Evolutionary conservation across 2,888 invertebrate species (phyloP).

Genomic region (Cephus pulcher): DNA sequence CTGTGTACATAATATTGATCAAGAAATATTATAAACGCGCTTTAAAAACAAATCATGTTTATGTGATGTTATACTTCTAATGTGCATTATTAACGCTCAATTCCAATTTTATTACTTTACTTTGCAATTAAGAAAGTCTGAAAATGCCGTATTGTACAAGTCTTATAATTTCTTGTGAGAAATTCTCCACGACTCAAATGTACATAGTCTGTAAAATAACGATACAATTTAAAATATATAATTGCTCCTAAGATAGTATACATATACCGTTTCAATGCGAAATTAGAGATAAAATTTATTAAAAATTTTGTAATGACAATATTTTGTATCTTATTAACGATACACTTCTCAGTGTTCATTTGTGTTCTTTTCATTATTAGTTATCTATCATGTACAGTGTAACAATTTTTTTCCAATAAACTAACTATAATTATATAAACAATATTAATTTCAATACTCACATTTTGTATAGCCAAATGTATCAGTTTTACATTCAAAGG

Average conservation of each 20-base stretch:
- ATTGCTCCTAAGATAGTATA: not conserved
- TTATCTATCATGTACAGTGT: not conserved
- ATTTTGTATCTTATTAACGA: not conserved
- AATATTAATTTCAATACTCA: not conserved
- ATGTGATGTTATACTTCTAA: not conserved
- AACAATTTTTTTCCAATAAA: slow-evolving; percentile 4
- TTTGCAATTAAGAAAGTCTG: not conserved
- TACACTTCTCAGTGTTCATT: not conserved
- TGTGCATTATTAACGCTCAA: not conserved
- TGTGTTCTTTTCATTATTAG: not conserved
- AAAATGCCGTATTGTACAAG: not conserved
- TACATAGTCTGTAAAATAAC: not conserved
- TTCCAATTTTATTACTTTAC: not conserved
- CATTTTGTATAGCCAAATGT: not conserved
- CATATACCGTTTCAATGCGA: not conserved
- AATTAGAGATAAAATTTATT: not conserved
- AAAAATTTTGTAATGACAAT: slow-evolving; percentile 8
- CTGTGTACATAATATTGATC: not conserved
- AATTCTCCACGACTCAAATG: not conserved
- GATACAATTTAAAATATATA: not conserved
- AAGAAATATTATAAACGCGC: not conserved
- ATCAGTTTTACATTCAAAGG: too few relatives aligned
- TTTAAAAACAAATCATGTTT: not conserved
- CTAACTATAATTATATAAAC: slow-evolving; percentile 6
- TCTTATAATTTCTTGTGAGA: not conserved